Percentiles rank a stretch among this genome's conserved stretches.
phyloP scores from a whole-genome alignment of 2,888 invertebrate species.

The Luffia ferchaultella region DNA sequence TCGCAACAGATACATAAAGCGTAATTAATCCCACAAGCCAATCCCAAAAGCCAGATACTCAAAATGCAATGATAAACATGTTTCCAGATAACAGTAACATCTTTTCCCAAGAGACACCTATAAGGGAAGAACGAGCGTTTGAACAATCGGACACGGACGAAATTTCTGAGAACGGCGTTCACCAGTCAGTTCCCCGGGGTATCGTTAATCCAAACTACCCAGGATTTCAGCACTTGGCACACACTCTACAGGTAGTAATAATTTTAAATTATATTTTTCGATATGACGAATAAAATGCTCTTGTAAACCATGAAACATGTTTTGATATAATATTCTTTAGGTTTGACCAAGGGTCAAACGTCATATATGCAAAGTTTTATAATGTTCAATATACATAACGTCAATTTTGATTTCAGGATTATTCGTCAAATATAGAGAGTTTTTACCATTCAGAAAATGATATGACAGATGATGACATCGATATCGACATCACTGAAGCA shows the following conservation, averaged over 20 bases:
- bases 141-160: conserved; percentile 66
- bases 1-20: no score
- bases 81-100: conserved; percentile 25
- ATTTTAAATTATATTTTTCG: neutral
- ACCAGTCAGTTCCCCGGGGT: conserved; percentile 64
- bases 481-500: conserved; percentile 43
- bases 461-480: conserved; percentile 56
- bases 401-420: conserved; percentile 35
- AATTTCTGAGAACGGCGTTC: conserved; percentile 47
- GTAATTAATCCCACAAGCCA: no score
- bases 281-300: neutral
- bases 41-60: no score
- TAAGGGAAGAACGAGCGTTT: conserved; percentile 61
- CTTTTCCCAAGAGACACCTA: conserved; percentile 41
- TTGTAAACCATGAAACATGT: no score
- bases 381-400: neutral
- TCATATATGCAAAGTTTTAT: neutral
- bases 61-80: neutral
- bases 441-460: conserved; percentile 62
- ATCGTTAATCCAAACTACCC: conserved; percentile 87
- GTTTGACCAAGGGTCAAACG: no score
- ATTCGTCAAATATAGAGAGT: conserved; percentile 53
- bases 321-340: no score
- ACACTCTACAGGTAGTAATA: conserved; percentile 72
- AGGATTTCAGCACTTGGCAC: conserved; percentile 83